Percentiles rank a stretch among this genome's conserved stretches.
Conservation (phyloP, 2,888 invertebrate genomes). For the Barypeithes pellucidus region DNA sequence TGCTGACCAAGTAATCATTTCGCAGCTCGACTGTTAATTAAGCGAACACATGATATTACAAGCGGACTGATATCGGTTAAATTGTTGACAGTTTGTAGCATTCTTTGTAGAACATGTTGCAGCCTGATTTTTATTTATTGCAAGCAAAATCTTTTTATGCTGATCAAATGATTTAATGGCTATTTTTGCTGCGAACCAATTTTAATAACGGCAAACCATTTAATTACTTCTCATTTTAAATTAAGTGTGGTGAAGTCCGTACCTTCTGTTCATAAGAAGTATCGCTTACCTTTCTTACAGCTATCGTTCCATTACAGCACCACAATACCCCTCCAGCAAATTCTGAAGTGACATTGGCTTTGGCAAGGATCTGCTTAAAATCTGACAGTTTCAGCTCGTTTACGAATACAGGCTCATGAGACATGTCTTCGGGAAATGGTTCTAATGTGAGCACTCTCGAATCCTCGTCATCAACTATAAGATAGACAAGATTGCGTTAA, state of each 20-base stretch:
- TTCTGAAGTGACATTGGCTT: conserved; percentile 86
- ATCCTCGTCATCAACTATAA: conserved; percentile 72
- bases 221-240: no score
- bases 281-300: conserved; percentile 83
- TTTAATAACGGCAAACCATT: no score
- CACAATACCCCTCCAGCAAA: conserved; percentile 93
- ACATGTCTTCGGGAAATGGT: conserved; percentile 74
- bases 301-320: conserved; percentile 93
- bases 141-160: no score
- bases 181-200: no score
- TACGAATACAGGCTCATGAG: conserved; percentile 90
- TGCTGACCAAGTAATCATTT: no score
- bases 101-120: no score
- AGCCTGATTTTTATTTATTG: no score
- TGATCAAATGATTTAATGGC: no score
- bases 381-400: conserved; percentile 95
- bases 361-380: conserved; percentile 86
- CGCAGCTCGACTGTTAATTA: no score
- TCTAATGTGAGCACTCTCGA: conserved; percentile 81
- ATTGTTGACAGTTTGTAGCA: no score
- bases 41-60: no score
- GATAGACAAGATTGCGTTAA: background rate
- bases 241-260: background rate
- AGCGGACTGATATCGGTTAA: no score
- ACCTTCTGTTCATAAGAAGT: conserved; percentile 7